Base-by-base conservation (phyloP, 2,113 vertebrate species). In the Meles meles region DNA sequence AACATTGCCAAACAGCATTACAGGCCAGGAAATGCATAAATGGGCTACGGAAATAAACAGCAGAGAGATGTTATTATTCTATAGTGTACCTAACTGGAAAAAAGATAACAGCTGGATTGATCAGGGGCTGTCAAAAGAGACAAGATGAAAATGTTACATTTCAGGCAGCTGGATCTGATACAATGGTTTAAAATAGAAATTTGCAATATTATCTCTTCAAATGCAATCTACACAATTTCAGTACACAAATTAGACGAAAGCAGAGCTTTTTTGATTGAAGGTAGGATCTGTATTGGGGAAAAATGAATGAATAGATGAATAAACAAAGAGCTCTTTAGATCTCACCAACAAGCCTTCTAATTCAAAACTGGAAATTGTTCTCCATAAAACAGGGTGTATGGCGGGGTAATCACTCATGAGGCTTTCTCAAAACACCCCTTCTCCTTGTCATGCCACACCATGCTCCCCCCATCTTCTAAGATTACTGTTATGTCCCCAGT, bases 201-300 rank as follows among this genome's bases (percentile, higher is more conserved):
- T 55, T 92, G 39, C 42, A 94, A 63, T 13, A 88, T 34, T 89
- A 81, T 89, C 49, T 89, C 89, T 82, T 89, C 37, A 65, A 96
- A 86, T 80, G 44, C 90, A 96, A 90, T 83, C 67, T 67, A 86
- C 52, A 94, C 5, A 90, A 72, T 94, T 89, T 83, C 34, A 39
- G 20, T 34, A 82, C 42, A 92, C 2, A 91, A 91, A 88, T 84
- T 42, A 96, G 63, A 71, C 39, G 81, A 93, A 81, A 85, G 12
- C n/a, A 87, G n/a, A 71, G 65, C 9, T 85, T 80, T 95, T 90
- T 80, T 80, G 49, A 94, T 17, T 80, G 63, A 90, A 94, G 42
- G 63, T 39, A 83, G 25, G 9, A 74, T 18, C 93, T 47, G n/a
- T 55, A 94, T 8, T 90, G 13, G 37, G n/a, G 21, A 61, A 25